Evolutionary conservation across 2,797 vertebrate species (phyloP), one percentile per base, ranked within the genome.

Genomic region (Salmo trutta): DNA sequence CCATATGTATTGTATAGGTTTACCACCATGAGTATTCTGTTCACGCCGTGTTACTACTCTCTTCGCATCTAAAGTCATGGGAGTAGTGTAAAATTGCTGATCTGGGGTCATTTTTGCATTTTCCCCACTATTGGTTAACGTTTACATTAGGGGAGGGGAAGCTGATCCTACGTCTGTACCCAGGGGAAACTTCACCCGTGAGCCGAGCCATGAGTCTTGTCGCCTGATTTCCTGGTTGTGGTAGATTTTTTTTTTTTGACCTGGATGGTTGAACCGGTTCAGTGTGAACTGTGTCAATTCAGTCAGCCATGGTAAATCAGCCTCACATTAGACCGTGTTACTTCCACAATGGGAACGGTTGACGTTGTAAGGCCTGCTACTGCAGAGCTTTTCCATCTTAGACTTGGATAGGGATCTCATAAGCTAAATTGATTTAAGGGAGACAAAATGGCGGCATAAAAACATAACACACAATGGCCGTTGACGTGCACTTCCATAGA

Each of bases 201-300:
- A 71, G 54, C 78, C 75, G 54, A 54, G 64, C 90, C 74, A 84
- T 81, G 73, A 6, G 72, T 41, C 84, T 74, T 41, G 33, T 78
- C 77, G 56, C 75, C 36, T 21, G 15, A 47, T 12, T 1, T 47
- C 41, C 41, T 14, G 41, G 1, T 62, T 67, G 56, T 71, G 47
- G 59, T 53, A 1, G 31, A 87, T 90, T 88, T 67, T 72, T 90
- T 88, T 67, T 72, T 69, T 0, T 7, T 51, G 21, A 77, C 74
- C 59, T 7, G 59, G 59, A 69, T 36, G 3, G 77, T 81, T 75
- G 78, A 71, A 82, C 33, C 31, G 27, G 62, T 31, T 15, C n/a
- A 14, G 17, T 31, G 21, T 66, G 59, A 85, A 75, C 51, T 53
- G 70, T 66, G 51, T 72, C 3, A 29, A 21, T 36, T 33, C 27